Base-by-base conservation (phyloP, 2,888 invertebrate genomes). In the Pterostichus madidus region DNA sequence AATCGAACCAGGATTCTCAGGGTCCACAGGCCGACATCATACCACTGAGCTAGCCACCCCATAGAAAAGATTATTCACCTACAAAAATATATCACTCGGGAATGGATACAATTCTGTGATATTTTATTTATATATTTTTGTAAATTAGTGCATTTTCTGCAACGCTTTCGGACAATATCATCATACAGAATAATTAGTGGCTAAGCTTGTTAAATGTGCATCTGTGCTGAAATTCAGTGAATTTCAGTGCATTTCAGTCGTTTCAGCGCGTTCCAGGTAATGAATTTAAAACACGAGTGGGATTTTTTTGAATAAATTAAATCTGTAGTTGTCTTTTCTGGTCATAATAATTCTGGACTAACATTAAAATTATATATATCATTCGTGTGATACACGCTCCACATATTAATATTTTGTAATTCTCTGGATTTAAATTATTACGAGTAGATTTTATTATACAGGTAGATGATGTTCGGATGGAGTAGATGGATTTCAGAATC, bases 301-400 rank as follows among this genome's bases (percentile, higher is more conserved):
- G 53, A 31, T 13, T 75, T 75, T 75, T 75, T 75, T 75, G 49
- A 52, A 24, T 75, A 52, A 75, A 75, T 53, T 75, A 52, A 53
- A 75, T 75, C 49, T 49, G 46, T 75, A 73, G 46, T 73, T 64
- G 35, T 64, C 44, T n/a, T 5, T 3, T 59, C 24, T 59, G 17
- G 7, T 59, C 15, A 8, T 49, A 49, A 13, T 49, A 49, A n/a
- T 49, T 49, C 5, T 49, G 2, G 3, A 11, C 11, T 49, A n/a
- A 49, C 24, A 49, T 2, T 49, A 4, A 0, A 49, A 49, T 49
- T 49, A 49, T 49, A 13, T 49, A 49, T 49, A n/a, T n/a, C n/a
- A n/a, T n/a, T n/a, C n/a, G 49, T n/a, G 49, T 13, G 5, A 49
- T 49, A 49, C 49, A 49, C 2, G 5, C 11, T 49, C 10, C 2